Evolutionary conservation across 2,888 invertebrate species (phyloP), one percentile per base, ranked within the genome.

Genomic region (Pyrrhia umbra): DNA sequence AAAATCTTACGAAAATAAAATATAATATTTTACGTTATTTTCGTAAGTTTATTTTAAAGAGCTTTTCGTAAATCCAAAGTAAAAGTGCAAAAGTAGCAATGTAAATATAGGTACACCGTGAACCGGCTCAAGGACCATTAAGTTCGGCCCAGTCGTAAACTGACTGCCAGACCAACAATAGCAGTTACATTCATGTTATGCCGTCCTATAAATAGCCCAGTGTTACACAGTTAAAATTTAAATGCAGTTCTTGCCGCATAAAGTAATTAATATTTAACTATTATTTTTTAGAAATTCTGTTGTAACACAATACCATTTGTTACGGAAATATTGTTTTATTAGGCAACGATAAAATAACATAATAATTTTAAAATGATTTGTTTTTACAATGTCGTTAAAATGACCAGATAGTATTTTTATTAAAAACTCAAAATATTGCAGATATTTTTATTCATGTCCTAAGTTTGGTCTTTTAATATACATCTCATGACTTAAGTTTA

Each of bases 91-190:
- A 42, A 10, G 21, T 13, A 20, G 6, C 10, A 25, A 16, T 6
- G 6, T 6, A 50, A n/a, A 23, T 2, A n/a, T 20, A 30, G 2
- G 13, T 45, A 30, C 5, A 21, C 34, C 43, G 9, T 27, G 40
- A 42, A 39, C 51, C 57, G 6, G 54, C 39, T 21, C 27, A 72
- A 60, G 60, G 59, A 25, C 72, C 42, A 66, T 66, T 72, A 54
- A 50, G 16, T 59, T 50, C n/a, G 40, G 40, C 13, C 23, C 23
- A 46, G 45, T 23, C 40, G 27, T 59, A 59, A 71, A 71, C 43
- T 49, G 49, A 30, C n/a, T 16, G 37, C 2, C 51, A 30, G 34
- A 16, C 46, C 46, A 40, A 51, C 57, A 64, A 64, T 52, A 25
- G 27, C 20, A n/a, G 47, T 21, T 54, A 59, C 59, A 40, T 54